phyloP scores from a whole-genome alignment of 2,113 vertebrate species.

The Chroicocephalus ridibundus region DNA sequence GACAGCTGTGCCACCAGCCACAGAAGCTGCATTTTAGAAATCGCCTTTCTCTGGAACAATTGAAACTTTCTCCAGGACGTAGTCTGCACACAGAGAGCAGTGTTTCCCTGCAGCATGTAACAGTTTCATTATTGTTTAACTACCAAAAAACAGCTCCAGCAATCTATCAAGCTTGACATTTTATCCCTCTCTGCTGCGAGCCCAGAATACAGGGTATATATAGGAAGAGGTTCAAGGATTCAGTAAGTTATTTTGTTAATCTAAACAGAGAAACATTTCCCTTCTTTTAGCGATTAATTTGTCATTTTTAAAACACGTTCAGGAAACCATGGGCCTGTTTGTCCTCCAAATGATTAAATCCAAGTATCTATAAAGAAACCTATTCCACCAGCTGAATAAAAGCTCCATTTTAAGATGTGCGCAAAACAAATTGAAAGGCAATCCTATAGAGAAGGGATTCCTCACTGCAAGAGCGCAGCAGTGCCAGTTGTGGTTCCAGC shows the following conservation, averaged over 20 bases:
- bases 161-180: conserved; percentile 63
- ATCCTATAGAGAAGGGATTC: not conserved
- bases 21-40: conserved; percentile 55
- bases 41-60: conserved; percentile 46
- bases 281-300: not conserved
- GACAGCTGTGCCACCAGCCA: conserved; percentile 61
- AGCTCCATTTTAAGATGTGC: not conserved
- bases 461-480: not conserved
- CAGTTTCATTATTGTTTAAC: conserved; percentile 71
- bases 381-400: not conserved
- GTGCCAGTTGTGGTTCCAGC: not conserved
- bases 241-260: conserved; percentile 14
- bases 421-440: not conserved
- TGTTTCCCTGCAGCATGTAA: conserved; percentile 60
- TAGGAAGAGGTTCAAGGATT: not conserved
- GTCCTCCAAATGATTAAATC: not conserved
- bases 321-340: not conserved
- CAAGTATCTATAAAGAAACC: not conserved
- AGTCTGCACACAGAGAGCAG: conserved; percentile 65
- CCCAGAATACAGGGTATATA: not conserved
- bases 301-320: not conserved
- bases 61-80: conserved; percentile 54
- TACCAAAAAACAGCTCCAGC: conserved; percentile 60
- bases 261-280: not conserved
- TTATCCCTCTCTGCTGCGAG: conserved; percentile 26